Evolutionary conservation across 1,140 invertebrate species (phyloP).

Genomic region (Drosophila truncata): DNA sequence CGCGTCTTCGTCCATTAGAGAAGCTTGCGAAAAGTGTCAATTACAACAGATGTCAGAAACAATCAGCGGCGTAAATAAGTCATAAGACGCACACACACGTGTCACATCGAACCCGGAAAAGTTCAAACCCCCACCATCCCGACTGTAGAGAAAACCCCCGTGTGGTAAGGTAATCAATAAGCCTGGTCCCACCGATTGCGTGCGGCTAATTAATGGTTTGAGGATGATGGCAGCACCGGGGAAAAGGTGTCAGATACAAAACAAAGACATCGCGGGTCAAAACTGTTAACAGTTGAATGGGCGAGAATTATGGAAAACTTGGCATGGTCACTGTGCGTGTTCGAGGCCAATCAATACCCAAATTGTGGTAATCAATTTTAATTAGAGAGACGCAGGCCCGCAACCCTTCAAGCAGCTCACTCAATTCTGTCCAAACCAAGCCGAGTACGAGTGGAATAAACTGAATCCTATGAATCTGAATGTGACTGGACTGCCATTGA

Average conservation of each 20-base stretch:
- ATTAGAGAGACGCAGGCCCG: constrained; percentile 52
- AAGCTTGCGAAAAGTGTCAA: constrained; percentile 76
- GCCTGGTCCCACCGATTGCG: constrained; percentile 50
- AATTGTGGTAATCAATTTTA: constrained; percentile 84
- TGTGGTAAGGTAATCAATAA: constrained; percentile 48
- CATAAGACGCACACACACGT: constrained; percentile 40
- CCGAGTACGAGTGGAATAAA: constrained; percentile 14
- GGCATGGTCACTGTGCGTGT: constrained; percentile 69
- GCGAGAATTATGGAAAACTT: constrained; percentile 47
- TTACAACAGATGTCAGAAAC: constrained; percentile 74
- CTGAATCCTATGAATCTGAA: constrained; percentile 22
- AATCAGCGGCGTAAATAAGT: constrained; percentile 77
- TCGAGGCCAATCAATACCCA: constrained; percentile 65
- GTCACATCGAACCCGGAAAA: constrained; percentile 24
- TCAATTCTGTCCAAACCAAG: constrained; percentile 37
- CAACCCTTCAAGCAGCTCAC: constrained; percentile 45
- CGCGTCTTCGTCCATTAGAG: constrained; percentile 48
- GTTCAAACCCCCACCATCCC: not conserved
- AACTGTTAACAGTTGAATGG: constrained; percentile 55
- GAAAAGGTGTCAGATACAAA: constrained; percentile 71
- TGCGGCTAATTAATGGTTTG: constrained; percentile 74
- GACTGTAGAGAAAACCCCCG: not conserved
- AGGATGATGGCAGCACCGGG: constrained; percentile 24
- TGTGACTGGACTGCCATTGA: constrained; percentile 64
- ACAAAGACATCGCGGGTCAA: constrained; percentile 59